Conservation (phyloP, 23 tunicate species). For the Aplidium turbinatum region DNA sequence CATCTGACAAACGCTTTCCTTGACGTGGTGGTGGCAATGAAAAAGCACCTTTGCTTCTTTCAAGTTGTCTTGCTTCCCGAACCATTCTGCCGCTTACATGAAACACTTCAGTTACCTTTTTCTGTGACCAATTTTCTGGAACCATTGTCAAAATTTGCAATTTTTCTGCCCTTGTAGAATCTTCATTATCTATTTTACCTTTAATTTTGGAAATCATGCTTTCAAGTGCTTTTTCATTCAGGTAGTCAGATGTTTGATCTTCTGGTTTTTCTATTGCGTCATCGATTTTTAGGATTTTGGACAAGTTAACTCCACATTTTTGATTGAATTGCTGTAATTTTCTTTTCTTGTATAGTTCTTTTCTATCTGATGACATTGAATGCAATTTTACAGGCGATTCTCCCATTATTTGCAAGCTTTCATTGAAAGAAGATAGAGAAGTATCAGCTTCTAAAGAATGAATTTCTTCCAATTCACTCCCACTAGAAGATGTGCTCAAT, state of each 20-base stretch:
- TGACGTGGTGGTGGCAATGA: background rate
- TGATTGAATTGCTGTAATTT: too few relatives aligned
- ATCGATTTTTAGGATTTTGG: background rate
- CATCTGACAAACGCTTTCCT: background rate
- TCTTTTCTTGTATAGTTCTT: conserved; percentile 2
- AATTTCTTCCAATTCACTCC: conserved; percentile 5
- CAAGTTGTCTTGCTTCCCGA: conserved; percentile 1
- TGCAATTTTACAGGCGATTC: too few relatives aligned
- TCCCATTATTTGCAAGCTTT: conserved; percentile 21
- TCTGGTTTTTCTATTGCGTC: background rate
- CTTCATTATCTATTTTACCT: conserved; percentile 16
- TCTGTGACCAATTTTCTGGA: conserved; percentile 21
- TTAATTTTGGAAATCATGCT: background rate
- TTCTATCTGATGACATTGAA: background rate
- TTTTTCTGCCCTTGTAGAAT: conserved; percentile 32
- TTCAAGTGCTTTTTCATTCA: background rate
- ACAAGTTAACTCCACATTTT: background rate
- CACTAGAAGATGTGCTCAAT: background rate
- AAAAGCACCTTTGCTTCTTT: conserved; percentile 4
- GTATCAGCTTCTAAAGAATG: background rate
- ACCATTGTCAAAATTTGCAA: conserved; percentile 24
- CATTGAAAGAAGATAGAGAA: background rate
- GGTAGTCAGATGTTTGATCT: background rate
- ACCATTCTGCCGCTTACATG: conserved; percentile 13
- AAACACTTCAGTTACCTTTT: background rate